phyloP scores from a whole-genome alignment of 2,888 invertebrate species.

The Pseudococcus longispinus region DNA sequence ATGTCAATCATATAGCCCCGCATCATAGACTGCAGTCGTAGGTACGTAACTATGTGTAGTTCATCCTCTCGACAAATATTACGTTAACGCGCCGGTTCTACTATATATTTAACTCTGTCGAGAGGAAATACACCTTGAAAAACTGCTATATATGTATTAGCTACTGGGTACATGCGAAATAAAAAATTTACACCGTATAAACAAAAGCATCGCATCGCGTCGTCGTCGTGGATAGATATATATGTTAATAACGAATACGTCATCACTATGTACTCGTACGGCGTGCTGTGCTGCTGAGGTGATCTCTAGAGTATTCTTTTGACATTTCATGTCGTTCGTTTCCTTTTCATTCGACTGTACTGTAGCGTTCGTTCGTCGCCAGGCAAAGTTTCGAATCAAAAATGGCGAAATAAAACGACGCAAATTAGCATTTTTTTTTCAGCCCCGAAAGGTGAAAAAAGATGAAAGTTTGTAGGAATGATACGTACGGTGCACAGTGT shows the following conservation, averaged over 20 bases:
- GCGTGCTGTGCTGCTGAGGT: background rate
- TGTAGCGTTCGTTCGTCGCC: background rate
- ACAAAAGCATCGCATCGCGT: constrained; percentile 31
- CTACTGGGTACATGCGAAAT: background rate
- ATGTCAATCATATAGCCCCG: background rate
- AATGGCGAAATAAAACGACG: background rate
- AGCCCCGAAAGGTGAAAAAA: background rate
- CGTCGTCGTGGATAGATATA: background rate
- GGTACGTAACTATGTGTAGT: too few relatives aligned
- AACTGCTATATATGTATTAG: too few relatives aligned
- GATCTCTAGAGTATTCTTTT: constrained; percentile 42
- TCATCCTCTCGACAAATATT: background rate
- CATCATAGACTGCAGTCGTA: background rate
- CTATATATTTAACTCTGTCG: background rate
- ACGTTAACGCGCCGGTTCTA: background rate
- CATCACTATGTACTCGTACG: background rate
- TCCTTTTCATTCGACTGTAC: background rate
- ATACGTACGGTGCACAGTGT: background rate
- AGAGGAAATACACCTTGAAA: background rate
- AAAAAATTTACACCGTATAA: constrained; percentile 25
- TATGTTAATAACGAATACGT: constrained; percentile 30
- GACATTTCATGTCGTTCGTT: constrained; percentile 14
- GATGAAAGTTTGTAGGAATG: background rate
- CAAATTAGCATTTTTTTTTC: background rate
- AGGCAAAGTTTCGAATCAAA: background rate